phyloP scores from a whole-genome alignment of 2,888 invertebrate genomes.

The Apoderus coryli region DNA sequence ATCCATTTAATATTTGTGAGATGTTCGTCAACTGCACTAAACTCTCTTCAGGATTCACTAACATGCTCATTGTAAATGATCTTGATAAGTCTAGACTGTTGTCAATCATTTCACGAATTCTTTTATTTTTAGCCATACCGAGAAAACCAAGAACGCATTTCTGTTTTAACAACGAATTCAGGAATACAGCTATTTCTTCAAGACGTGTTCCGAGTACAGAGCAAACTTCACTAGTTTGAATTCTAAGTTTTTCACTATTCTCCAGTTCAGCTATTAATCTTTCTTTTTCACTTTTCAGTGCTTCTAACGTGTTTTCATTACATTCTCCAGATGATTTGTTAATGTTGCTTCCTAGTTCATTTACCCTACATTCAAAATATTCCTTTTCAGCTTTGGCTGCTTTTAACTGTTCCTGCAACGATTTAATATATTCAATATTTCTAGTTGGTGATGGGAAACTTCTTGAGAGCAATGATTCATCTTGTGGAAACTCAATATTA shows the following conservation, averaged over 20 bases:
- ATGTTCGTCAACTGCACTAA: constrained; percentile 36
- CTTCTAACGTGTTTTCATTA: constrained; percentile 15
- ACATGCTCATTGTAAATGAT: constrained; percentile 32
- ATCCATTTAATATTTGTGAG: constrained; percentile 31
- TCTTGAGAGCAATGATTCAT: constrained; percentile 8
- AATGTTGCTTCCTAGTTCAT: constrained; percentile 16
- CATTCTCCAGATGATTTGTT: constrained; percentile 6
- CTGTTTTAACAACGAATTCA: constrained; percentile 47
- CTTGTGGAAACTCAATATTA: constrained; percentile 17
- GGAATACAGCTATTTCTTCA: constrained; percentile 49
- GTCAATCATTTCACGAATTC: constrained; percentile 39
- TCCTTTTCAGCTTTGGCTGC: constrained; percentile 24
- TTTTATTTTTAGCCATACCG: constrained; percentile 36
- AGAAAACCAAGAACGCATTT: constrained; percentile 41
- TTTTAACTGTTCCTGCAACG: constrained; percentile 23
- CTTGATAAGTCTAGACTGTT: constrained; percentile 39
- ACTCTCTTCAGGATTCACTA: constrained; percentile 35
- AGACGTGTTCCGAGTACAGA: constrained; percentile 41
- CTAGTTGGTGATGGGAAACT: constrained; percentile 13
- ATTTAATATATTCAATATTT: constrained; percentile 18
- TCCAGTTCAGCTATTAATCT: constrained; percentile 26
- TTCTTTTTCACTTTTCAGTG: constrained; percentile 18
- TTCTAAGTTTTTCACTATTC: constrained; percentile 28
- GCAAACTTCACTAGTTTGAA: constrained; percentile 33
- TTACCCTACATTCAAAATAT: constrained; percentile 25